Percentiles rank a stretch among this genome's conserved stretches.
These are phyloP conservation scores for Gobionotothen gibberifrons DNA, from an alignment of 2,797 vertebrate genomes.

Conservation along the genomic window DNA sequence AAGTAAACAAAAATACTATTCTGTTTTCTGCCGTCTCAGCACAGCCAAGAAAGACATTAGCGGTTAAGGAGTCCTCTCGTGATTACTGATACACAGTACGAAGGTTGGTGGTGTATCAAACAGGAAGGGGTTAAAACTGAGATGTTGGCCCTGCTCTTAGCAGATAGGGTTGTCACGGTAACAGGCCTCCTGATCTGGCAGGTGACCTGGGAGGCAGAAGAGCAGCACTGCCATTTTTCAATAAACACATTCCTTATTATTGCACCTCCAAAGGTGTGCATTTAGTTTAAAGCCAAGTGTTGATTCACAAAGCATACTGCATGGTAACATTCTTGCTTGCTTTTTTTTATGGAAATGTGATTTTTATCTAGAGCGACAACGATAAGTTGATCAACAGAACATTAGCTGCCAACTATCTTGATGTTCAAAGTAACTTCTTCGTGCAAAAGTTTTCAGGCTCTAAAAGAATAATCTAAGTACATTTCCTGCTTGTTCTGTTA, in stretches of 20 bases:
- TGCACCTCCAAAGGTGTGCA: constrained; percentile 63
- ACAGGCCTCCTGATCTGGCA: constrained; percentile 94
- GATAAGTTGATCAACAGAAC: too few relatives aligned
- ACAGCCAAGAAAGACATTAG: constrained; percentile 1
- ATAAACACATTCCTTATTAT: constrained; percentile 52
- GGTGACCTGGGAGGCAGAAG: constrained; percentile 94
- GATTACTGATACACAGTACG: constrained; percentile 1
- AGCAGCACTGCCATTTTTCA: constrained; percentile 72
- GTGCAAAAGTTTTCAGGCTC: too few relatives aligned
- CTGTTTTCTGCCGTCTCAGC: constrained; percentile 19
- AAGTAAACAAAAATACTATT: constrained; percentile 13
- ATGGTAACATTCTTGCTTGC: background rate
- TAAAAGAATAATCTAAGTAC: too few relatives aligned
- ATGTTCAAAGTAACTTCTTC: too few relatives aligned
- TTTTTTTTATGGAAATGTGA: background rate
- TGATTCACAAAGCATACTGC: background rate
- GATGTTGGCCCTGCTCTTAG: constrained; percentile 89
- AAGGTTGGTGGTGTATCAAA: constrained; percentile 11
- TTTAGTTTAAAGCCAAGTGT: constrained; percentile 74
- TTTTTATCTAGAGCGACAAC: too few relatives aligned
- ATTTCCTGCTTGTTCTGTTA: too few relatives aligned
- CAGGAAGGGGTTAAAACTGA: constrained; percentile 88
- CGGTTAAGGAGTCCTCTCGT: constrained; percentile 12
- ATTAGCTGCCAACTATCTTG: too few relatives aligned
- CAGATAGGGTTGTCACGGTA: constrained; percentile 94